phyloP scores from a whole-genome alignment of 1,140 invertebrate species.

The Sycophaga agraensis region DNA sequence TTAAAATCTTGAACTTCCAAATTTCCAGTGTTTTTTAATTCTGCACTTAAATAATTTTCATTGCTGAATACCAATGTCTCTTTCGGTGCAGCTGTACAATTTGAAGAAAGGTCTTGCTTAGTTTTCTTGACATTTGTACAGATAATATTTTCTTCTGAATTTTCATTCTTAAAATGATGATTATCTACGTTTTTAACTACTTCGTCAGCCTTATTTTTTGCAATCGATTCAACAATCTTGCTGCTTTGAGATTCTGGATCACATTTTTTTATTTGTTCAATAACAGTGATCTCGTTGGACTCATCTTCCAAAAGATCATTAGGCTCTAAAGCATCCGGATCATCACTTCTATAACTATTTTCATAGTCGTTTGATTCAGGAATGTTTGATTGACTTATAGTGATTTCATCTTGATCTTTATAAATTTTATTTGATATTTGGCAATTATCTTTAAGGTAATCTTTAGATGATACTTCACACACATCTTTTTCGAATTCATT shows the following conservation, averaged over 20 bases:
- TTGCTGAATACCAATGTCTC: too few species aligned
- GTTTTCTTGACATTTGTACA: neutral
- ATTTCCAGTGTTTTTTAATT: neutral
- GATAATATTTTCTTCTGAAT: neutral
- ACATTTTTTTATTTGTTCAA: too few species aligned
- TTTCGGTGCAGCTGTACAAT: too few species aligned
- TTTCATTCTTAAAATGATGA: neutral
- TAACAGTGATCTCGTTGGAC: neutral
- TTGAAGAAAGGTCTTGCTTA: too few species aligned
- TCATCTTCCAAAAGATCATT: neutral
- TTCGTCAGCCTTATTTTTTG: conserved; percentile 21
- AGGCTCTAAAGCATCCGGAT: neutral
- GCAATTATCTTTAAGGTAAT: too few species aligned
- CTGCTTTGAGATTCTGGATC: too few species aligned
- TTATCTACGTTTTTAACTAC: conserved; percentile 14
- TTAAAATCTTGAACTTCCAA: neutral
- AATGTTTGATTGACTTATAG: neutral
- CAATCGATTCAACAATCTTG: too few species aligned
- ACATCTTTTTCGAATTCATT: neutral
- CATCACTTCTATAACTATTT: neutral
- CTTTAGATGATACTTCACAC: too few species aligned
- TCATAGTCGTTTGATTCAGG: neutral
- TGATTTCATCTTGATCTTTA: neutral
- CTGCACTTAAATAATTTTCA: too few species aligned
- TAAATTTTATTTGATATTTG: too few species aligned